phyloP scores from a whole-genome alignment of 2,888 invertebrate genomes.

The Serrognathus titanus region DNA sequence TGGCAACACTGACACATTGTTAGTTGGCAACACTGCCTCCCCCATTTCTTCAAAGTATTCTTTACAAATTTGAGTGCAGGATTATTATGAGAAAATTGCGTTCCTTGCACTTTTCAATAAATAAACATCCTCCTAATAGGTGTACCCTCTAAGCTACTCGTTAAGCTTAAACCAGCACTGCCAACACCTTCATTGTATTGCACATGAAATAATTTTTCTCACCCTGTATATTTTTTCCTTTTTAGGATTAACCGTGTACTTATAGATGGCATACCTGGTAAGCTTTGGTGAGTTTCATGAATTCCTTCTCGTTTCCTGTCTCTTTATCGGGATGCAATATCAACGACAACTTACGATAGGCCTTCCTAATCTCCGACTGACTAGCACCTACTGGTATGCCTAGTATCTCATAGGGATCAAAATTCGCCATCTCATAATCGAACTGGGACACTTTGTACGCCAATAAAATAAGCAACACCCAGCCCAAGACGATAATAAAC shows the following conservation, averaged over 20 bases:
- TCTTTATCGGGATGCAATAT: constrained; percentile 97
- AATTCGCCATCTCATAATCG: constrained; percentile 97
- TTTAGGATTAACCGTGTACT: not conserved
- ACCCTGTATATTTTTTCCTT: too few species aligned
- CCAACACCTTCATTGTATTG: too few species aligned
- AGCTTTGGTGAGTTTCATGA: constrained; percentile 95
- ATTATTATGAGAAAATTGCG: too few species aligned
- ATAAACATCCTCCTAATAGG: too few species aligned
- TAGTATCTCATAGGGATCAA: constrained; percentile 97
- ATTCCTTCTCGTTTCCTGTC: constrained; percentile 93
- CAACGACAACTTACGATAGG: constrained; percentile 90
- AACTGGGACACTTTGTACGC: constrained; percentile 93
- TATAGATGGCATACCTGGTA: constrained; percentile 67
- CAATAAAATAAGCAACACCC: constrained; percentile 75
- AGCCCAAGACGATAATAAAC: constrained; percentile 73
- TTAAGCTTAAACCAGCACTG: too few species aligned
- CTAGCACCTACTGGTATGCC: constrained; percentile 84
- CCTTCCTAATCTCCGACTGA: constrained; percentile 87
- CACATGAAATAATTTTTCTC: too few species aligned
- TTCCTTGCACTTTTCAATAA: too few species aligned
- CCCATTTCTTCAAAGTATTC: too few species aligned
- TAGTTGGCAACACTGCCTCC: too few species aligned
- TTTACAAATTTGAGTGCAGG: too few species aligned
- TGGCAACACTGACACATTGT: too few species aligned
- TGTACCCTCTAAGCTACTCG: too few species aligned